Percentiles rank a stretch among this genome's conserved stretches.
Evolutionary conservation across 2,888 invertebrate species (phyloP).

Genomic region (Tipula helvola): DNA sequence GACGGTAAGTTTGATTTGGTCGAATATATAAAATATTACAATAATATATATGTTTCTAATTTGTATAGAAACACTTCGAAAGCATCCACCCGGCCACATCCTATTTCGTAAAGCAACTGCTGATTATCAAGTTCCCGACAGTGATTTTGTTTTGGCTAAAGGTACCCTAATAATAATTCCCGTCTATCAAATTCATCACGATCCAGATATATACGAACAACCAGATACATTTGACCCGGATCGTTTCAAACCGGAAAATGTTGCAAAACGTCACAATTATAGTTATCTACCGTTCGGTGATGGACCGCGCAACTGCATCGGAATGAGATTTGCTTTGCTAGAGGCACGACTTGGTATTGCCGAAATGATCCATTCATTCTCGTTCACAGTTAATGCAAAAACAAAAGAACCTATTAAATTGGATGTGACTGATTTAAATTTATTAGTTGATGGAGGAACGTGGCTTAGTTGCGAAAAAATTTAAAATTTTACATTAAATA

Average conservation of each 20-base stretch:
- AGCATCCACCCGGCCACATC: constrained; percentile 34
- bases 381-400: neutral
- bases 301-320: constrained; percentile 31
- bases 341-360: constrained; percentile 26
- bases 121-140: constrained; percentile 23
- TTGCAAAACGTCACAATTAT: constrained; percentile 21
- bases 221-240: constrained; percentile 30
- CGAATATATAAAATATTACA: neutral
- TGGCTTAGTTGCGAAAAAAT: neutral
- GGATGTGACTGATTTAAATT: neutral
- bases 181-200: constrained; percentile 24
- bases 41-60: neutral
- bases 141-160: constrained; percentile 21
- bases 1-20: constrained; percentile 24
- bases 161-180: constrained; percentile 22
- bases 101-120: constrained; percentile 33
- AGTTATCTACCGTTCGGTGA: constrained; percentile 29
- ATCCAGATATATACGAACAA: constrained; percentile 26
- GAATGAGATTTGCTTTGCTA: constrained; percentile 31
- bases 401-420: neutral
- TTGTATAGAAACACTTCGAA: constrained; percentile 28
- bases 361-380: constrained; percentile 18
- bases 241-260: constrained; percentile 24
- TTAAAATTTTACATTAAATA: neutral
- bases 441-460: neutral